phyloP scores from a whole-genome alignment of 2,113 vertebrate genomes.

The Chaetorhynchus papuensis region DNA sequence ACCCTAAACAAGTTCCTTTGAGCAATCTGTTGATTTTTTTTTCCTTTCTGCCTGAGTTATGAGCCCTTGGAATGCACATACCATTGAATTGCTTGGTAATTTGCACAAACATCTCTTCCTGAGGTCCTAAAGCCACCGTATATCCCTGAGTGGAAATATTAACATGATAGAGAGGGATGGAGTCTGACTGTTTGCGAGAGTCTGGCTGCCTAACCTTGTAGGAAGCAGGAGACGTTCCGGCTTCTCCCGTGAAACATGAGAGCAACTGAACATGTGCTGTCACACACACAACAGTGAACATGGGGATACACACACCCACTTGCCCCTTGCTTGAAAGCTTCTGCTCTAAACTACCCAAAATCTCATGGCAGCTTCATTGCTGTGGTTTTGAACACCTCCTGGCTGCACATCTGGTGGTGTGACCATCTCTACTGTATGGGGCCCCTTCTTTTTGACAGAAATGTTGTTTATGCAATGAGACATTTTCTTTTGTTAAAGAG shows the following conservation, averaged over 20 bases:
- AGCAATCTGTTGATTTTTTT: not conserved
- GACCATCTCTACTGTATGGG: not conserved
- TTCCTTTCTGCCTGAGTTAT: constrained; percentile 13
- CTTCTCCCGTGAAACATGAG: not conserved
- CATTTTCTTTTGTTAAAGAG: not conserved
- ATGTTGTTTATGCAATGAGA: not conserved
- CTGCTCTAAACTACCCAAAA: not conserved
- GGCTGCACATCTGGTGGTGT: not conserved
- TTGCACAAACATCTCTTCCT: constrained; percentile 1
- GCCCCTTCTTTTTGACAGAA: not conserved
- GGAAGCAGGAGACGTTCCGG: not conserved
- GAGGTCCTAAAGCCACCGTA: not conserved
- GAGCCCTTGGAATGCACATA: constrained; percentile 36
- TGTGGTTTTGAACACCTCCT: not conserved
- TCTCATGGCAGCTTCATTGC: not conserved
- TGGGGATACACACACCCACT: not conserved
- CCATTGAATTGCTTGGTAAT: not conserved
- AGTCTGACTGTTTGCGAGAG: not conserved
- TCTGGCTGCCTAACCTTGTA: not conserved
- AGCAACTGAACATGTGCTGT: not conserved
- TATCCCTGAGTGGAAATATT: not conserved
- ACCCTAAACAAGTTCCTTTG: constrained; percentile 39
- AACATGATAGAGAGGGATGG: not conserved
- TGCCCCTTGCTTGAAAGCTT: not conserved
- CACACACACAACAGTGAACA: not conserved